Evolutionary conservation across 1,140 invertebrate genomes (phyloP), one percentile per base, ranked within the genome.

Genomic region (Hylaeus anthracinus): DNA sequence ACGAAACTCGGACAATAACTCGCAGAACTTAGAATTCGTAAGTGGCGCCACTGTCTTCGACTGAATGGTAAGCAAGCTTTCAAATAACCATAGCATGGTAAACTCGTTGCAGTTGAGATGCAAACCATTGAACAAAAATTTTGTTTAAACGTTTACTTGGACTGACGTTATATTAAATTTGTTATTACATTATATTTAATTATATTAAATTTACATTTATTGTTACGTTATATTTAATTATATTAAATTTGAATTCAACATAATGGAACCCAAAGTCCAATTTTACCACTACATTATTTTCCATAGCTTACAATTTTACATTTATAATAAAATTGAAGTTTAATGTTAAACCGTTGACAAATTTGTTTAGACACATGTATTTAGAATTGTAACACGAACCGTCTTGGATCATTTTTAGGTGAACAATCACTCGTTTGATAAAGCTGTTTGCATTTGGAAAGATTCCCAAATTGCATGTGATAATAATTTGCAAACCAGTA

Each of bases 21-120:
- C 12, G 3, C 43, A 39, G 14, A 9, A n/a, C 1, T 39, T 12
- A 1, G 39, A n/a, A n/a, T 26, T 65, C 48, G 5, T 43, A n/a
- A 10, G 51, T 75, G 64, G 53, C 39, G 74, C 74, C 64, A 76
- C 69, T 64, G 67, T 48, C n/a, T 75, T 5, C 0, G n/a, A 5
- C n/a, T 10, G 0, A 48, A 26, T 9, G 26, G 1, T 1, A 2
- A 41, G 9, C 15, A 45, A 64, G 2, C 3, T 41, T 63, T 64
- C n/a, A 6, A 0, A 15, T 2, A 1, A 60, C 6, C 53, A n/a
- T 39, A 43, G 5, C 9, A 53, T 63, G 37, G 53, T 74, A 74
- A 64, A 4, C 6, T 51, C 15, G 3, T 41, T 39, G 48, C 39
- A 39, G 48, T 53, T 53, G 56, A 9, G 37, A 60, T 0, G 37